Percentiles rank a stretch among this genome's conserved stretches.
These are phyloP conservation scores for Labeo catla DNA, from an alignment of 2,113 vertebrate species.

Conservation along the genomic window DNA sequence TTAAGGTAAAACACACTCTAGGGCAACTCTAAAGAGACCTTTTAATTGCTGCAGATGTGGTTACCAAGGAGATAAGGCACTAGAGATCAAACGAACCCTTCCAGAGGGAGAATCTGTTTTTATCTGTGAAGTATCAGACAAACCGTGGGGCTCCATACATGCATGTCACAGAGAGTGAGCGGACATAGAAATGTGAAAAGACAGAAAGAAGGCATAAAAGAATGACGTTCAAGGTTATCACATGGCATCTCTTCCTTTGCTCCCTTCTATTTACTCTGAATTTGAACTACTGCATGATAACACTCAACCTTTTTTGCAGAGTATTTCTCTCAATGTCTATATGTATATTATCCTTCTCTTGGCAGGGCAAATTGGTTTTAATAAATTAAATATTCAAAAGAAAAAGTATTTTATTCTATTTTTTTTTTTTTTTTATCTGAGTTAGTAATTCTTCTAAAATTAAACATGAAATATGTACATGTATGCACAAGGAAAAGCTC, in stretches of 20 bases:
- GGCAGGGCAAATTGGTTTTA: neutral
- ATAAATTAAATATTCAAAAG: neutral
- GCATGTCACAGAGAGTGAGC: neutral
- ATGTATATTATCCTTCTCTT: neutral
- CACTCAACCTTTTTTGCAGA: neutral
- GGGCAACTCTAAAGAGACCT: constrained; percentile 53
- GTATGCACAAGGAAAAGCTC: neutral
- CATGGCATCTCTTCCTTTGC: neutral
- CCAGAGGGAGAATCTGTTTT: constrained; percentile 42
- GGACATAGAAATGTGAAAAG: neutral
- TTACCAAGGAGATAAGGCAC: constrained; percentile 57
- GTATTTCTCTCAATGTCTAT: too few relatives aligned
- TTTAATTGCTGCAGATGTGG: constrained; percentile 58
- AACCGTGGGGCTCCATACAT: too few relatives aligned
- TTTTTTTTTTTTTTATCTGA: neutral
- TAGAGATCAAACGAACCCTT: constrained; percentile 55
- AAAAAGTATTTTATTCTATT: neutral
- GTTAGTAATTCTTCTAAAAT: neutral
- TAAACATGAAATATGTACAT: neutral
- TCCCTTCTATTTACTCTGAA: neutral
- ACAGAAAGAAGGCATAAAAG: neutral
- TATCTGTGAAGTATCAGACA: constrained; percentile 19
- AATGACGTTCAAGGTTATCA: neutral
- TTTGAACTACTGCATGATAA: neutral
- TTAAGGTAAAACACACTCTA: constrained; percentile 22